Percentiles rank a stretch among this genome's conserved stretches.
These are phyloP conservation scores for Tachina grossa DNA, from an alignment of 2,888 invertebrate species.

Conservation along the genomic window DNA sequence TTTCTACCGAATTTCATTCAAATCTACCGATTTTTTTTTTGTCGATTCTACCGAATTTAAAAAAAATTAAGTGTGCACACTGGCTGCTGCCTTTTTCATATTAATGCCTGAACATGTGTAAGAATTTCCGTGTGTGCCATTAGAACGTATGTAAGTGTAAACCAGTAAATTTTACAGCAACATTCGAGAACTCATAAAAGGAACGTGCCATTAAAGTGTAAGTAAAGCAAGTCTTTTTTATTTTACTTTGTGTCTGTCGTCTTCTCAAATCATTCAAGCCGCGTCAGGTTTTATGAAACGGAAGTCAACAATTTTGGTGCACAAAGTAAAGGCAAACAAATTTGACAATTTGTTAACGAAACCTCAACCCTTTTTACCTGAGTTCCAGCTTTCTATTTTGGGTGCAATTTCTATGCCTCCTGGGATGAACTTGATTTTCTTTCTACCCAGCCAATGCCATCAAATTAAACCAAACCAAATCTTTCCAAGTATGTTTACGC, in stretches of 20 bases:
- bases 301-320: constrained; percentile 45
- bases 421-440: constrained; percentile 40
- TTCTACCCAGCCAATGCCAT: constrained; percentile 26
- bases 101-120: background rate
- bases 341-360: constrained; percentile 64
- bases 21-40: too few relatives aligned
- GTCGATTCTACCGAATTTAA: too few relatives aligned
- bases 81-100: background rate
- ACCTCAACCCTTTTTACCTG: constrained; percentile 28
- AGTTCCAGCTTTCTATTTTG: constrained; percentile 16
- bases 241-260: constrained; percentile 16
- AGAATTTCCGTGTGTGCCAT: background rate
- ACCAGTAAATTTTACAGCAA: background rate
- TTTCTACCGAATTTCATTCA: too few relatives aligned
- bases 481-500: constrained; percentile 36
- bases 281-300: constrained; percentile 60
- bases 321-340: constrained; percentile 39
- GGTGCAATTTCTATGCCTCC: constrained; percentile 11
- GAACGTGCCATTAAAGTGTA: constrained; percentile 45
- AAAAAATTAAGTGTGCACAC: too few relatives aligned
- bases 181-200: constrained; percentile 24
- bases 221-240: constrained; percentile 41
- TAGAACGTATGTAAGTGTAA: background rate
- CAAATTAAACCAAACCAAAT: constrained; percentile 5
- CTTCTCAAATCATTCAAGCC: constrained; percentile 16